Base-by-base conservation (phyloP, 2,888 invertebrate genomes). In the Zaprionus bogoriensis region DNA sequence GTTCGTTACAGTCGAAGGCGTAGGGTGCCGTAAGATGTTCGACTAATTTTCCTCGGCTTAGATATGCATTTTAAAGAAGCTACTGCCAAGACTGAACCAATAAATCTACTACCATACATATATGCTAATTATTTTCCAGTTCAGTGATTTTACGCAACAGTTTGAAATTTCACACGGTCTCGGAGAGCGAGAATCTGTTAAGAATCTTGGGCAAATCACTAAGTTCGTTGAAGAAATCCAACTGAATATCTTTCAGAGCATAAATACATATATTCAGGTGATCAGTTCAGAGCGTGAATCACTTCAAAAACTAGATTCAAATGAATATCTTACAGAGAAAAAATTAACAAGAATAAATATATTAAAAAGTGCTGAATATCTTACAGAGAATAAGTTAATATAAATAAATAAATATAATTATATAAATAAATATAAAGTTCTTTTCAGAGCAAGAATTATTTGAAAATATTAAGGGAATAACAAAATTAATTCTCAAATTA, bases 1-100 rank as follows among this genome's bases (percentile, higher is more conserved):
- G n/a, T 66, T 58, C 52, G 71, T 78, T 67, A 77, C 80, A 74
- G 32, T 70, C 50, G 74, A 70, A 38, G 38, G 76, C 68, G 9
- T 52, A 53, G 64, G 64, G 64, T 32, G 74, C 38, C 20, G 52
- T 63, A 30, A 57, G 63, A 60, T 52, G 28, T 55, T 54, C 23
- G 38, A 63, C 68, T 71, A 71, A 71, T 74, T 74, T 55, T 6
- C 52, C 48, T 20, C 3, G 45, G 59, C 59, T 58, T 66, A 19
- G 57, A 20, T 58, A 28, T 7, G 51, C 61, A 61, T 51, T 39
- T n/a, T 5, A 9, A 14, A 48, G 32, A 57, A 54, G 25, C 36
- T 42, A 23, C 14, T 27, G 20, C 1, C 27, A 32, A 25, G 20
- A 10, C 5, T 36, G 23, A 2, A n/a, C 14, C 17, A 41, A 41